phyloP scores from a whole-genome alignment of 2,888 invertebrate genomes.

The Eupithecia centaureata region DNA sequence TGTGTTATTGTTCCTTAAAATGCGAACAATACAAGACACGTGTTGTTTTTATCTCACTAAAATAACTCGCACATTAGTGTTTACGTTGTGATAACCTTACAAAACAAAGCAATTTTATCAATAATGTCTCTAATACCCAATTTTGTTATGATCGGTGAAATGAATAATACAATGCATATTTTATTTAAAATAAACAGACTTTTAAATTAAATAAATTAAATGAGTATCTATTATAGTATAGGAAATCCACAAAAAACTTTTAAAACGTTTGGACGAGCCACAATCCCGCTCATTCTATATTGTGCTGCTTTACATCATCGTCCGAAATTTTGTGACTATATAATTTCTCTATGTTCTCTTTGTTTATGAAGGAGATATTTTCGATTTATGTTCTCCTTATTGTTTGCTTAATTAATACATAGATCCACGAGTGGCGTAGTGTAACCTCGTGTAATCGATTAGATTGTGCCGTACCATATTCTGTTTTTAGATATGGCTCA shows the following conservation, averaged over 20 bases:
- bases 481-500: slow-evolving; percentile 20
- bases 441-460: slow-evolving; percentile 27
- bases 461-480: slow-evolving; percentile 21
- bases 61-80: not conserved
- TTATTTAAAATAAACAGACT: no score
- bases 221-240: no score
- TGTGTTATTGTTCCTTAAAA: not conserved
- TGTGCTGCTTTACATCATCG: not conserved
- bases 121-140: not conserved
- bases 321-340: not conserved
- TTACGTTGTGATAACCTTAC: slow-evolving; percentile 3
- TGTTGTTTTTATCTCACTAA: not conserved
- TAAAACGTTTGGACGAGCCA: not conserved
- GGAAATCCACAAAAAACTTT: not conserved
- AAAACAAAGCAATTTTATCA: not conserved
- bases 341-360: not conserved
- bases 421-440: slow-evolving; percentile 3
- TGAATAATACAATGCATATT: not conserved
- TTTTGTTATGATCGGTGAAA: not conserved
- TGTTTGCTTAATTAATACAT: slow-evolving; percentile 14
- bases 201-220: no score
- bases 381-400: slow-evolving; percentile 13
- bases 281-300: not conserved
- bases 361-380: not conserved
- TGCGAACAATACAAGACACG: not conserved